Conservation (phyloP, 2,797 vertebrate species). For the Chelmon rostratus region DNA sequence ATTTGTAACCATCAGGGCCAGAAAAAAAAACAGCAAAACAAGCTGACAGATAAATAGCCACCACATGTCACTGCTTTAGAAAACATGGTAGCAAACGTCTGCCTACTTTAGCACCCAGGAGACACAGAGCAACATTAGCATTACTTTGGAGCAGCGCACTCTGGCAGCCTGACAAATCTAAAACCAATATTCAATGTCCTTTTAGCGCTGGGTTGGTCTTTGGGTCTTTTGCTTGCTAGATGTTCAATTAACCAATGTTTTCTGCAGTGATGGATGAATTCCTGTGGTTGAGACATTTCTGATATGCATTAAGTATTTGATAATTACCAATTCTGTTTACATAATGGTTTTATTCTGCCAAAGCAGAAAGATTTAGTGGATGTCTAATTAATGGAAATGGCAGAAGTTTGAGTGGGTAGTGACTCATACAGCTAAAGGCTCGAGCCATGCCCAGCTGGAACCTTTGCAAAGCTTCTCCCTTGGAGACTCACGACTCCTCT, state of each 20-base stretch:
- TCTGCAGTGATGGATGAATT: constrained; percentile 2
- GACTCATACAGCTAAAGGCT: constrained; percentile 53
- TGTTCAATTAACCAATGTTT: constrained; percentile 5
- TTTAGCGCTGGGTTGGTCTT: neutral
- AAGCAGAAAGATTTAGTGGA: constrained; percentile 20
- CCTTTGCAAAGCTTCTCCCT: constrained; percentile 47
- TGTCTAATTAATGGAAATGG: constrained; percentile 46
- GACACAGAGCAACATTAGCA: constrained; percentile 10
- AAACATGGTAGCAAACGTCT: constrained; percentile 6
- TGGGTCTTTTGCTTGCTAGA: neutral
- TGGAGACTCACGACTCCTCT: constrained; percentile 45
- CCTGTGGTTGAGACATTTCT: constrained; percentile 15
- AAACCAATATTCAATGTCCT: constrained; percentile 33
- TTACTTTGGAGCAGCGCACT: constrained; percentile 3
- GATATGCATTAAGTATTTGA: constrained; percentile 37
- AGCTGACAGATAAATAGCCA: neutral
- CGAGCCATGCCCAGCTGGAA: constrained; percentile 35
- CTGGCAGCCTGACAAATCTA: constrained; percentile 30
- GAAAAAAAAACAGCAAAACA: neutral
- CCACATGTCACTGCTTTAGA: neutral
- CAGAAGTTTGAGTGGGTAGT: constrained; percentile 43
- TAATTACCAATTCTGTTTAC: constrained; percentile 31
- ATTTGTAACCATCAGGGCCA: neutral
- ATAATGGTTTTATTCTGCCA: constrained; percentile 30
- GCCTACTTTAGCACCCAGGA: neutral